Base-by-base conservation (phyloP, 2,113 vertebrate genomes). In the Alligator mississippiensis region DNA sequence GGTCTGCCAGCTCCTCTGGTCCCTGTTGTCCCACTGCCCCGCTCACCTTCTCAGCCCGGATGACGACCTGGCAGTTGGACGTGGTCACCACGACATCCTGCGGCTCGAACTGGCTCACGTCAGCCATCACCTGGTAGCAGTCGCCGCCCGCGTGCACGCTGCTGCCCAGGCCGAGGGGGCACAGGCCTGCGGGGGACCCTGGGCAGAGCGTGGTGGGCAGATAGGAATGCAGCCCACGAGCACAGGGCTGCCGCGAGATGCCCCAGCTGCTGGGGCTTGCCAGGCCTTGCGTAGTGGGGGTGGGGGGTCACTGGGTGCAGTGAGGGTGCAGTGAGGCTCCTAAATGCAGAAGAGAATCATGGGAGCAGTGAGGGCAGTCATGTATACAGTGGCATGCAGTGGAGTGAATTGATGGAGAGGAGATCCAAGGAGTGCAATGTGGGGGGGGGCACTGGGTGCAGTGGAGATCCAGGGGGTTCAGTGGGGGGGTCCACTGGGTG, bases 21-120 rank as follows among this genome's bases (percentile, higher is more conserved):
- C 21, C 30, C 68, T 12, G 30, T 6, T 30, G 7, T 47, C 47
- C 47, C 47, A 34, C 30, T 82, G 9, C 2, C 7, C 47, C 34
- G 10, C 25, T 97, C 77, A 99, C 98, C 98, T 98, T 98, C 95
- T 99, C 98, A 0, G 98, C 98, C 5, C 98, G 98, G 93, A 99
- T 98, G 94, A 98, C 62, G 0, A 99, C 94, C 1, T 97, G 90
- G 91, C 98, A 98, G 92, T 98, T 98, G 97, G 97, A 98, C 34
- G 98, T 98, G 96, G 98, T 98, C 94, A 99, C 98, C 79, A 98
- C 98, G 1, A 99, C 90, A 18, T 99, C 98, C 1, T 98, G 98
- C 1, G 98, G 98, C 68, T 98, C 98, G 15, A 99, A 99, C 94
- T 98, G 98, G 92, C 98, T 98, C 96, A 99, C 97, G 2, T 99